These are phyloP conservation scores for Limonius californicus DNA, from an alignment of 1,140 invertebrate species.

Conservation along the genomic window DNA sequence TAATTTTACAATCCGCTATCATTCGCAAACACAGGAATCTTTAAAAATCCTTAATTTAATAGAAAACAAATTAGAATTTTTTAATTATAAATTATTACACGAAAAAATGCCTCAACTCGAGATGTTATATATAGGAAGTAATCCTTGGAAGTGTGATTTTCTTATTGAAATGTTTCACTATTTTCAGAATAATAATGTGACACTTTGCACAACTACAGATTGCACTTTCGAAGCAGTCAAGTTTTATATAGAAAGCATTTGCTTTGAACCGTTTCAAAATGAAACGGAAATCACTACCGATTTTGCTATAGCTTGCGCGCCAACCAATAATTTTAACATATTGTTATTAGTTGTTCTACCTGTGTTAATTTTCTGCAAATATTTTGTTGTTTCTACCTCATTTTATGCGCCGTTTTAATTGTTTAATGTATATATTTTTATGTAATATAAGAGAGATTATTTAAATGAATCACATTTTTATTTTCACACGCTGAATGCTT, in stretches of 20 bases:
- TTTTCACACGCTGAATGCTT: no score
- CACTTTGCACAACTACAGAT: constrained; percentile 26
- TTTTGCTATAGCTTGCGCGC: constrained; percentile 4
- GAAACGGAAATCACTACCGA: background rate
- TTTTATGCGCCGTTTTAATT: background rate
- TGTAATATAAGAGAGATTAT: no score
- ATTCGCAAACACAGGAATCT: constrained; percentile 28
- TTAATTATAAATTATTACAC: constrained; percentile 35
- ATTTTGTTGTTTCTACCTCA: constrained; percentile 8
- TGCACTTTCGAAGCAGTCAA: constrained; percentile 33
- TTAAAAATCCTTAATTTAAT: constrained; percentile 35
- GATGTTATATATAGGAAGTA: constrained; percentile 35
- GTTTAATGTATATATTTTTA: background rate
- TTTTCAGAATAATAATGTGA: constrained; percentile 30
- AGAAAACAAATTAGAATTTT: constrained; percentile 33
- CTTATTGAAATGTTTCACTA: constrained; percentile 36
- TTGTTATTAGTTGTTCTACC: background rate
- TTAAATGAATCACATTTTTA: no score
- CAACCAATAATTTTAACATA: background rate
- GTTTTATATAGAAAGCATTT: constrained; percentile 28
- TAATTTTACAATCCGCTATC: constrained; percentile 32
- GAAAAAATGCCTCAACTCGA: constrained; percentile 38
- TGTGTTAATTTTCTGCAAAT: background rate
- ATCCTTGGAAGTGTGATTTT: constrained; percentile 38
- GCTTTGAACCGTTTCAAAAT: constrained; percentile 16